Conservation (phyloP, 2,113 vertebrate genomes). For the Desmodus rotundus region DNA sequence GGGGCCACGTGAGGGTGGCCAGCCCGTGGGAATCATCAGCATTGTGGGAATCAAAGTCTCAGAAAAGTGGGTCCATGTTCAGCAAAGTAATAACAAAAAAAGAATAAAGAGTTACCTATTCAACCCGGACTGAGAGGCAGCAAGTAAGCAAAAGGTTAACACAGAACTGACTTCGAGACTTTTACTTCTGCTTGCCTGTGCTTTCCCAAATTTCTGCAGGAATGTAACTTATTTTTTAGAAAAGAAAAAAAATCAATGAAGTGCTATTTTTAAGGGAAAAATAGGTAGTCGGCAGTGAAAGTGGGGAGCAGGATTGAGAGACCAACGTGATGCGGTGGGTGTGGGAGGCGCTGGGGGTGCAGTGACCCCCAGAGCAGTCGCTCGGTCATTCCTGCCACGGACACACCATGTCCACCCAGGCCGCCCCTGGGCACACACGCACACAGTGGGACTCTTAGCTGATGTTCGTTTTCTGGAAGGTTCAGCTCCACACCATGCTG, state of each 20-base stretch:
- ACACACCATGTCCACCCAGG: conserved; percentile 34
- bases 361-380: background rate
- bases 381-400: background rate
- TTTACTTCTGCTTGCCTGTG: background rate
- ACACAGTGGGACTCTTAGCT: background rate
- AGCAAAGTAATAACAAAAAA: background rate
- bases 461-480: background rate
- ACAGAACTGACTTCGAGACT: accelerated
- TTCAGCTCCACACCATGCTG: background rate
- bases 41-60: background rate
- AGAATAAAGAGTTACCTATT: background rate
- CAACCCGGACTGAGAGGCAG: background rate
- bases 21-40: background rate
- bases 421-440: background rate
- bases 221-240: background rate
- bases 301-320: conserved; percentile 21
- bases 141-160: background rate
- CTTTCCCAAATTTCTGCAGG: background rate
- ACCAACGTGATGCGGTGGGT: conserved; percentile 36
- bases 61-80: accelerated
- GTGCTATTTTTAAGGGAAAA: conserved; percentile 34
- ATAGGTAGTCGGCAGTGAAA: conserved; percentile 45
- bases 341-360: background rate
- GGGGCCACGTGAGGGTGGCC: accelerated
- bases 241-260: background rate